Conservation (phyloP, 1,140 invertebrate species). For the Eulimnadia texana region DNA sequence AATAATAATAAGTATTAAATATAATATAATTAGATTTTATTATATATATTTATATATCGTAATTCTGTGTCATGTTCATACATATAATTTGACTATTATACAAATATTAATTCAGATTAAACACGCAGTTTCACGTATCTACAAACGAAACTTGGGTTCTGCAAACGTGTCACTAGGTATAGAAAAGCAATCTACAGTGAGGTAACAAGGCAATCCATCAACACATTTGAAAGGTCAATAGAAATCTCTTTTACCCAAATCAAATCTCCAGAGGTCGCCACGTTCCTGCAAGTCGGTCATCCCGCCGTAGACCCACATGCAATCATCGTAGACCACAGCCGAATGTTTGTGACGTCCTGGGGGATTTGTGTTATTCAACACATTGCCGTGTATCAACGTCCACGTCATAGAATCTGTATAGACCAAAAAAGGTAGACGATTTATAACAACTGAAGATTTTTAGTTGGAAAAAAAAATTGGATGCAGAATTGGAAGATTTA, state of each 20-base stretch:
- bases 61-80: too few relatives aligned
- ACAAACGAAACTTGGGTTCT: too few relatives aligned
- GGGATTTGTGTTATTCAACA: conserved; percentile 26
- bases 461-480: background rate
- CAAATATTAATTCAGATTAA: too few relatives aligned
- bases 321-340: conserved; percentile 56
- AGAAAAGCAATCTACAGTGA: too few relatives aligned
- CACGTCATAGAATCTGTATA: background rate
- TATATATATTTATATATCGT: too few relatives aligned
- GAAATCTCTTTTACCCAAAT: too few relatives aligned
- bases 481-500: conserved; percentile 31
- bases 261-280: conserved; percentile 72
- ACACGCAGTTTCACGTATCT: too few relatives aligned
- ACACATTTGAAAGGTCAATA: too few relatives aligned
- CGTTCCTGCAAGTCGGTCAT: conserved; percentile 70
- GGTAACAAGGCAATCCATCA: too few relatives aligned
- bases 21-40: too few relatives aligned
- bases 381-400: background rate
- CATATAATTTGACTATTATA: too few relatives aligned
- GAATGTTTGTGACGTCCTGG: conserved; percentile 71
- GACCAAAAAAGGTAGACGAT: background rate
- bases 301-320: conserved; percentile 78
- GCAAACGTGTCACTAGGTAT: too few relatives aligned
- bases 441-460: conserved; percentile 3
- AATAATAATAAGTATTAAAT: conserved; percentile 2